phyloP scores from a whole-genome alignment of 2,888 invertebrate genomes.

The Mimumesa dahlbomi region DNA sequence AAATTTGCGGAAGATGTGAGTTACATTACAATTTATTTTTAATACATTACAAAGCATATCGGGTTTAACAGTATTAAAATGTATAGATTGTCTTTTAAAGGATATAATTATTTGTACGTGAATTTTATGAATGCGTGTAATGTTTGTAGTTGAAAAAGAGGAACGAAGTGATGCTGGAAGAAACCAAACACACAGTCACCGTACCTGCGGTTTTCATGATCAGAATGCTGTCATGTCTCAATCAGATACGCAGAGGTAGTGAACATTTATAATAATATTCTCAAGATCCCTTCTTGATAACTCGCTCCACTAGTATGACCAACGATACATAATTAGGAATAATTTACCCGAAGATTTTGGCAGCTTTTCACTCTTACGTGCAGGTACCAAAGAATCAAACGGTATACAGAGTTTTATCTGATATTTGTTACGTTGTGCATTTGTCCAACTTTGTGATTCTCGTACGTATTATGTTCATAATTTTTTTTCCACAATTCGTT shows the following conservation, averaged over 20 bases:
- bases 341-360: conserved; percentile 36
- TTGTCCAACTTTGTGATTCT: conserved; percentile 8
- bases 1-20: conserved; percentile 85
- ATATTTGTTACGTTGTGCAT: conserved; percentile 20
- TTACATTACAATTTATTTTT: too few species aligned
- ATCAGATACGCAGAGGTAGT: conserved; percentile 84
- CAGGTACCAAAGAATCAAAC: conserved; percentile 45
- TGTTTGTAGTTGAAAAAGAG: conserved; percentile 85
- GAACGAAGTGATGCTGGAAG: conserved; percentile 92
- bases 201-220: conserved; percentile 94
- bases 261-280: conserved; percentile 69
- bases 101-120: too few species aligned
- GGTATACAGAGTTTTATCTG: conserved; percentile 27
- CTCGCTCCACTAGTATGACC: conserved; percentile 36
- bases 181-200: conserved; percentile 92
- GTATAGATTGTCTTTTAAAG: neutral
- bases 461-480: neutral
- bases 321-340: conserved; percentile 41
- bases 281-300: conserved; percentile 33
- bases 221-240: conserved; percentile 86
- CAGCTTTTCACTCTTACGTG: conserved; percentile 29
- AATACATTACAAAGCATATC: too few species aligned
- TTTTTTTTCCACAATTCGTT: neutral
- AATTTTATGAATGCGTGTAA: neutral
- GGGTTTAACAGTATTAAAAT: neutral